phyloP scores from a whole-genome alignment of 2,797 vertebrate genomes.

The Eospalax fontanierii region DNA sequence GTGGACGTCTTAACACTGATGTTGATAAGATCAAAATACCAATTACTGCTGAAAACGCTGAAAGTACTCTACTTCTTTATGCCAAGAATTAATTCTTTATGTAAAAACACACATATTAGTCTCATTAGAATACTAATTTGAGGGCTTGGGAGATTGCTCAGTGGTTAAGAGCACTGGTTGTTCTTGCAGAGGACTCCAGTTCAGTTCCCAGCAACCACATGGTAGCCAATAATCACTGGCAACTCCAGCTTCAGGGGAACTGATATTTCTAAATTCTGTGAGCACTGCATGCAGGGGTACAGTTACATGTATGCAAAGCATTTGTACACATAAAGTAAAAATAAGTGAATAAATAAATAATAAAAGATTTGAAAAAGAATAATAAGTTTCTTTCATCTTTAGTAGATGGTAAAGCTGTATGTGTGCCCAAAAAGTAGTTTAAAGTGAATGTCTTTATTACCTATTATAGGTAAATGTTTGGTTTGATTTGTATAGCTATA shows the following conservation, averaged over 20 bases:
- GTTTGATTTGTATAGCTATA: not conserved
- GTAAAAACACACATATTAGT: not conserved
- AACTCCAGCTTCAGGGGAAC: too few relatives aligned
- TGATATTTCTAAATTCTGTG: too few relatives aligned
- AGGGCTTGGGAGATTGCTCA: too few relatives aligned
- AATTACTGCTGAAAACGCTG: not conserved
- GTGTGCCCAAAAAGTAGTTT: not conserved
- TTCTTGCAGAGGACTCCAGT: too few relatives aligned
- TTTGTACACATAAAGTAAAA: too few relatives aligned
- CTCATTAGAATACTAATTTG: slow-evolving; percentile 13
- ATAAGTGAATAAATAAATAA: too few relatives aligned
- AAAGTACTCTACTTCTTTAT: not conserved
- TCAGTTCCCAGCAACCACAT: too few relatives aligned
- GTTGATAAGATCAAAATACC: slow-evolving; percentile 19
- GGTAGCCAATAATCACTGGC: too few relatives aligned
- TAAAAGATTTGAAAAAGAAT: not conserved
- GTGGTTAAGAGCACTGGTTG: too few relatives aligned
- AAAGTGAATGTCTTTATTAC: not conserved
- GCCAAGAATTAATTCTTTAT: slow-evolving; percentile 40
- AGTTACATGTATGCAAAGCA: too few relatives aligned
- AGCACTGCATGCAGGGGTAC: too few relatives aligned
- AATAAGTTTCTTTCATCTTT: not conserved
- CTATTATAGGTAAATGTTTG: not conserved
- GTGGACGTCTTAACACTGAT: not conserved
- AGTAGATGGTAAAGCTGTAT: not conserved